Evolutionary conservation across 53 echinoderm and acorn worm species (phyloP).

Genomic region (Apostichopus leukothele): DNA sequence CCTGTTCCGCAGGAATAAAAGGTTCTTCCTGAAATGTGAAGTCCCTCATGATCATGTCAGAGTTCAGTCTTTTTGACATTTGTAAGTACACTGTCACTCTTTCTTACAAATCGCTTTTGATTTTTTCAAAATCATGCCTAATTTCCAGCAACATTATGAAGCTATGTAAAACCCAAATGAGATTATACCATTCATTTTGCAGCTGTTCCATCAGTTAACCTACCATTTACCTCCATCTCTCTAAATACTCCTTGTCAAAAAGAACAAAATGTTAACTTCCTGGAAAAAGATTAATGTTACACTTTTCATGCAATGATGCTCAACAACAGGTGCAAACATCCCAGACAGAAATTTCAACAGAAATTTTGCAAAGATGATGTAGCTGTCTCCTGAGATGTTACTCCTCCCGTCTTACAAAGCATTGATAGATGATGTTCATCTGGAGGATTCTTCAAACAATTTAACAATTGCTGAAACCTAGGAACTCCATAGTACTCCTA

Average conservation of each 20-base stretch:
- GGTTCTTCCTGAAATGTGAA: conserved; percentile 38
- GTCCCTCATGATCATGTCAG: conserved; percentile 1
- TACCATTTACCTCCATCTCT: neutral
- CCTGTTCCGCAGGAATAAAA: conserved; percentile 10
- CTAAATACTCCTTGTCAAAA: neutral
- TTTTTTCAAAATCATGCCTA: neutral
- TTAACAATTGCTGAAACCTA: too few relatives aligned
- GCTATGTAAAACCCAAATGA: neutral
- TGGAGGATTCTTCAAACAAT: too few relatives aligned
- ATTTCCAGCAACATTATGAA: neutral
- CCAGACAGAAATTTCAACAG: too few relatives aligned
- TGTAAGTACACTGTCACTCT: neutral
- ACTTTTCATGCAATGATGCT: neutral
- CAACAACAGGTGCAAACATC: neutral
- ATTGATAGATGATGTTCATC: too few relatives aligned
- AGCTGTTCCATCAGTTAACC: neutral
- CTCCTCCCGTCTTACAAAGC: too few relatives aligned
- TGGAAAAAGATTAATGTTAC: neutral
- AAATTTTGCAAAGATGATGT: too few relatives aligned
- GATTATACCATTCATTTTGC: neutral
- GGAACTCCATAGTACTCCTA: too few relatives aligned
- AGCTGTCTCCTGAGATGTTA: too few relatives aligned
- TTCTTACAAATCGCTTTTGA: neutral
- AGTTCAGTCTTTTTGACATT: neutral
- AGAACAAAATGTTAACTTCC: neutral